These are phyloP conservation scores for Drosophila rufa DNA, from an alignment of 1,140 invertebrate genomes.

Conservation along the genomic window DNA sequence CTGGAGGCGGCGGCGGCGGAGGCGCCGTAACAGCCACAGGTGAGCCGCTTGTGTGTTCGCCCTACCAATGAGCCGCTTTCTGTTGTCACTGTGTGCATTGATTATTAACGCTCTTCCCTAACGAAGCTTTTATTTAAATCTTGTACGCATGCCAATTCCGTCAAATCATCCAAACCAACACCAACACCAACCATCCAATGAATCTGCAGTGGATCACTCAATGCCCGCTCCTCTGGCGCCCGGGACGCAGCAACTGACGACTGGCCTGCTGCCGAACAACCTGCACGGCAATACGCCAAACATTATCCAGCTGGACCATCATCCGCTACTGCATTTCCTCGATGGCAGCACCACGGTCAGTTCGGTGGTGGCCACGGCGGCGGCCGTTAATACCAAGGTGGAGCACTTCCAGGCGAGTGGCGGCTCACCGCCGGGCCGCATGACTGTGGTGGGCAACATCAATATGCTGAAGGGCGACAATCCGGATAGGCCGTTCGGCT, in stretches of 20 bases:
- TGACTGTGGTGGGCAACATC: constrained; percentile 70
- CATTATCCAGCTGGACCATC: constrained; percentile 76
- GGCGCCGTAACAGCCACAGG: constrained; percentile 55
- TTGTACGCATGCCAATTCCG: constrained; percentile 79
- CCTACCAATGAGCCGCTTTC: constrained; percentile 80
- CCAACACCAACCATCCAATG: constrained; percentile 21
- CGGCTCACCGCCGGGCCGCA: constrained; percentile 41
- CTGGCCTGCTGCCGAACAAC: constrained; percentile 66
- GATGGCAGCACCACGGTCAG: constrained; percentile 82
- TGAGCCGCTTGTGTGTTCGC: constrained; percentile 71
- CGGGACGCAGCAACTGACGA: constrained; percentile 71
- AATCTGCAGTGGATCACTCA: constrained; percentile 70
- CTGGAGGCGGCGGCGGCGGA: constrained; percentile 32
- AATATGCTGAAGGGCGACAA: constrained; percentile 78
- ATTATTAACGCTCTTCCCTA: constrained; percentile 84
- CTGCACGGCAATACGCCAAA: constrained; percentile 72
- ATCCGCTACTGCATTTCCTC: constrained; percentile 81
- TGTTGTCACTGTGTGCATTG: constrained; percentile 83
- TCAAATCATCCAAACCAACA: constrained; percentile 33
- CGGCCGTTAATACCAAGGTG: constrained; percentile 50
- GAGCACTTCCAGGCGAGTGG: constrained; percentile 61
- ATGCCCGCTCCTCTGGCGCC: constrained; percentile 70
- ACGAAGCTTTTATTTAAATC: constrained; percentile 85
- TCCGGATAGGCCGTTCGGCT: constrained; percentile 84
- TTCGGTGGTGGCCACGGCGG: constrained; percentile 68